Conservation (phyloP, 2,888 invertebrate genomes). For the Copidosoma aretas region DNA sequence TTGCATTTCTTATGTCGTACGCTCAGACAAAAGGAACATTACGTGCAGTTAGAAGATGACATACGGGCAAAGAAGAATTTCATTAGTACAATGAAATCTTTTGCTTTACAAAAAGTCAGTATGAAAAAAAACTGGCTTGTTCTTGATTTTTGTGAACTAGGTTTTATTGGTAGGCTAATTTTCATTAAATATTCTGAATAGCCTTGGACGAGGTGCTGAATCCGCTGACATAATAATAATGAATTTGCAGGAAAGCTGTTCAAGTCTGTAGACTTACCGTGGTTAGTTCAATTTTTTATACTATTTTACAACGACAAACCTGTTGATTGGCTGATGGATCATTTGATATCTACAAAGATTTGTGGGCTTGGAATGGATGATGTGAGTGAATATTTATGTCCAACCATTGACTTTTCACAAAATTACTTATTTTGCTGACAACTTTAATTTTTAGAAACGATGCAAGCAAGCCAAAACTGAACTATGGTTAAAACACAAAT, state of each 20-base stretch:
- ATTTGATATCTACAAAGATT: conserved; percentile 86
- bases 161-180: conserved; percentile 80
- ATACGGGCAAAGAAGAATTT: conserved; percentile 86
- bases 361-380: conserved; percentile 81
- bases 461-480: conserved; percentile 79
- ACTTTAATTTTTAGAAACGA: conserved; percentile 72
- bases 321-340: conserved; percentile 94
- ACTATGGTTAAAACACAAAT: conserved; percentile 85
- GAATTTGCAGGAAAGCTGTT: conserved; percentile 79
- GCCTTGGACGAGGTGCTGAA: no score
- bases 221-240: background rate
- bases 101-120: conserved; percentile 78
- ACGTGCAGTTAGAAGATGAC: conserved; percentile 93
- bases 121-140: conserved; percentile 86
- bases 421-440: no score
- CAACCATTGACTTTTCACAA: background rate
- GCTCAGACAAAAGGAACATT: conserved; percentile 87
- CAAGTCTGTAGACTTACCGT: conserved; percentile 83
- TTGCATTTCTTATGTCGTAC: conserved; percentile 93
- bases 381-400: conserved; percentile 64
- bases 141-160: conserved; percentile 90
- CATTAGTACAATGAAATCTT: conserved; percentile 83
- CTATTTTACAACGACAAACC: conserved; percentile 97
- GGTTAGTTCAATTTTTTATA: conserved; percentile 89
- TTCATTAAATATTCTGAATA: background rate